These are phyloP conservation scores for Myrmecophaga tridactyla DNA, from an alignment of 2,113 vertebrate genomes.

Conservation along the genomic window DNA sequence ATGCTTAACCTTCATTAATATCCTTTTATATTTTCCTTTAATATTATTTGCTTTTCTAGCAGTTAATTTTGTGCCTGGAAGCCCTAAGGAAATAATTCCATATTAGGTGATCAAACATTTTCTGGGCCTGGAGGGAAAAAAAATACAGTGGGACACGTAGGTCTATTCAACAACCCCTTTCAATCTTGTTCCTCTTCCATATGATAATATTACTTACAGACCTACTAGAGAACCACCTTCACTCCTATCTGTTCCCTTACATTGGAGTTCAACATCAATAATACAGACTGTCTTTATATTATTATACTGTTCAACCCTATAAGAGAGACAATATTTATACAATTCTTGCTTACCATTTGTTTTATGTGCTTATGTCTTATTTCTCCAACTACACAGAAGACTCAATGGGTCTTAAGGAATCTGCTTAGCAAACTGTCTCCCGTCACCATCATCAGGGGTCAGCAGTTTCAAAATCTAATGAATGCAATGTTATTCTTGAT, in stretches of 20 bases:
- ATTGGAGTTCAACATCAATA: too few relatives aligned
- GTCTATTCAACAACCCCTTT: too few relatives aligned
- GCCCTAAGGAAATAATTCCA: neutral
- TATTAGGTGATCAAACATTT: constrained; percentile 33
- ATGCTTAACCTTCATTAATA: neutral
- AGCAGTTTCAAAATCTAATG: constrained; percentile 27
- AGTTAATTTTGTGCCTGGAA: constrained; percentile 21
- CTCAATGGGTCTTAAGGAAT: neutral
- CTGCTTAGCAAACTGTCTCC: neutral
- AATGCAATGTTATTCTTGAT: constrained; percentile 14
- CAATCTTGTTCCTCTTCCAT: too few relatives aligned
- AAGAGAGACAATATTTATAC: neutral
- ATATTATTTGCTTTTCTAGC: constrained; percentile 36
- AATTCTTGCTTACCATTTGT: constrained; percentile 18
- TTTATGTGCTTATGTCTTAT: neutral
- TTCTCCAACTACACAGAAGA: neutral
- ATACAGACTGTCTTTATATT: too few relatives aligned
- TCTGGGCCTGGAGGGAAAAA: neutral
- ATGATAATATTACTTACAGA: too few relatives aligned
- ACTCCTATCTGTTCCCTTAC: too few relatives aligned
- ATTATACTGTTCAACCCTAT: neutral
- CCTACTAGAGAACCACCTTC: too few relatives aligned
- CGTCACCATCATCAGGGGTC: neutral
- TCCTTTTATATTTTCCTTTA: neutral
- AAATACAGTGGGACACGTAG: too few relatives aligned